Evolutionary conservation across 1,140 invertebrate genomes (phyloP), one percentile per base, ranked within the genome.

Genomic region (Nasonia vitripennis): DNA sequence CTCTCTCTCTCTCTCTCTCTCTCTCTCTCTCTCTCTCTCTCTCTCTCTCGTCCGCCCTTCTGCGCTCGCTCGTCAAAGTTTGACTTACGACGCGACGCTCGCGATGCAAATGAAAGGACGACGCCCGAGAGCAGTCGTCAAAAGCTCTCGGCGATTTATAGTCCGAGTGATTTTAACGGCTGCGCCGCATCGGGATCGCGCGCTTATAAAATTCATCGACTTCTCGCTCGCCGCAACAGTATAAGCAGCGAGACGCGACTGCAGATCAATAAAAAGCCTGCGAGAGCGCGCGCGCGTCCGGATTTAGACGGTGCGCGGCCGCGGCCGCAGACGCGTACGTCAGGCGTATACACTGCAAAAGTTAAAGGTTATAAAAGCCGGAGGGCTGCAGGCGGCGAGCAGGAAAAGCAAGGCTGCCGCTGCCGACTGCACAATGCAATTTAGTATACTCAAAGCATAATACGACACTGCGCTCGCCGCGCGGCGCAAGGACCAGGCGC

Each of bases 11-110:
- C 48, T 12, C 14, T 51, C 48, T 55, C 68, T 0, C 0, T 20
- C 34, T 62, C 55, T 27, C 27, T 0, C 0, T 20, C 20, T 62
- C 55, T 62, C 55, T n/a, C 14, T 20, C 55, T 17, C 14, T 51
- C 48, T 51, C 48, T 12, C 14, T 51, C 48, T 55, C 68, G 34
- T 74, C 68, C 45, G 68, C 41, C 80, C 55, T 41, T 81, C 41
- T 70, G 62, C 62, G 68, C 37, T 81, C 78, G 23, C 67, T 48
- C 79, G 79, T 81, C 79, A 81, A 71, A 81, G 41, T 37, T 51
- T 74, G 45, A 81, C 80, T 81, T 73, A 73, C 45, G 68, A 51
- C 23, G 68, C 41, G 68, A 45, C 27, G 37, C 31, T 41, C 80
- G 70, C 62, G 62, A 70, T 70, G 55, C 55, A 62, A 62, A 62